A percentile compares a stretch with the other conserved stretches of the same genome.
These are phyloP conservation scores for Malacosoma neustria DNA, from an alignment of 2,888 invertebrate species.

Conservation along the genomic window DNA sequence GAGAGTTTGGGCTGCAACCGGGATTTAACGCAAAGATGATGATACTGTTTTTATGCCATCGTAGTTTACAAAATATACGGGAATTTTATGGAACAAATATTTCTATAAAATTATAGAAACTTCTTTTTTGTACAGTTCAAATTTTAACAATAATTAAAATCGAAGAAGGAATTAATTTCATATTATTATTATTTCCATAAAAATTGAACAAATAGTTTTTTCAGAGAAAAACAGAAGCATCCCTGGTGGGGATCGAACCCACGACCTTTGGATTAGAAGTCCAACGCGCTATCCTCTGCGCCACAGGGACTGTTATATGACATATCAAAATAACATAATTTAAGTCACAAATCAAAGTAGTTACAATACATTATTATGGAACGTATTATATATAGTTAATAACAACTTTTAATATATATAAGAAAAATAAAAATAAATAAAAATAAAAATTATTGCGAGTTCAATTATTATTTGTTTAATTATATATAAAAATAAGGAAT, in stretches of 20 bases:
- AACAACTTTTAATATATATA: conserved; percentile 4
- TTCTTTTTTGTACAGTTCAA: no score
- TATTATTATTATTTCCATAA: no score
- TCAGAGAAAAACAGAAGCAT: no score
- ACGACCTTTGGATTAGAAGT: conserved; percentile 94
- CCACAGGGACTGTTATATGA: conserved; percentile 79
- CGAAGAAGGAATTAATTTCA: no score
- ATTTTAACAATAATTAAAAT: no score
- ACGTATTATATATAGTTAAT: not conserved
- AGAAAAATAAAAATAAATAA: not conserved
- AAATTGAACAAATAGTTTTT: no score
- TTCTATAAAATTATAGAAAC: no score
- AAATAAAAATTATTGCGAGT: not conserved
- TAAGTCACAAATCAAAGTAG: not conserved
- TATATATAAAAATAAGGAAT: not conserved
- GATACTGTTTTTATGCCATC: no score
- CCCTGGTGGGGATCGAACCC: conserved; percentile 91
- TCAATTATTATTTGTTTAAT: not conserved
- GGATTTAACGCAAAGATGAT: no score
- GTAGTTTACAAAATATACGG: no score
- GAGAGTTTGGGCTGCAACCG: no score
- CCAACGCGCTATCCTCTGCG: conserved; percentile 93
- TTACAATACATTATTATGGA: not conserved
- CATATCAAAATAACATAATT: conserved; percentile 23
- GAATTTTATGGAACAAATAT: no score